These are phyloP conservation scores for Ailurus styani DNA, from an alignment of 2,113 vertebrate genomes.

Conservation along the genomic window DNA sequence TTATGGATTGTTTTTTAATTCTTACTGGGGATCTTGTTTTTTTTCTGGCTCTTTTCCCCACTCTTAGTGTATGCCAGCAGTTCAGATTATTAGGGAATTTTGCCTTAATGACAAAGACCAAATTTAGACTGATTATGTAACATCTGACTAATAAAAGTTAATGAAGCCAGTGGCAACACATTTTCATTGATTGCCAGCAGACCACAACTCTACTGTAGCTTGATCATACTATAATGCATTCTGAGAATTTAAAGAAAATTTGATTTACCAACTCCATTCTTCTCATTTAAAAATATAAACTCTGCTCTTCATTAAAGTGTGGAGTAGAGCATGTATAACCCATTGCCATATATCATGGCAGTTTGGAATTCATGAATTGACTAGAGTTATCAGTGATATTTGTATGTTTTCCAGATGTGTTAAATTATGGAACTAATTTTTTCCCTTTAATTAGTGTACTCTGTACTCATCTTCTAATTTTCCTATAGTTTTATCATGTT, in stretches of 20 bases:
- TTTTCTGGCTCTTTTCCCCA: slow-evolving; percentile 1
- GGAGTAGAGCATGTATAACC: background rate
- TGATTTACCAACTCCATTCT: background rate
- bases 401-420: slow-evolving; percentile 18
- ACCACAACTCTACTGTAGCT: background rate
- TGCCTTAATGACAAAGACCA: slow-evolving; percentile 7
- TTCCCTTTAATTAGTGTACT: background rate
- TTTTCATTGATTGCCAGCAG: slow-evolving; percentile 22
- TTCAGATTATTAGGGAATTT: slow-evolving; percentile 26
- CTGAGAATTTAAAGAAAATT: slow-evolving; percentile 34
- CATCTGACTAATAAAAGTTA: slow-evolving; percentile 8
- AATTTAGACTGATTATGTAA: background rate
- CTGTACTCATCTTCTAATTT: background rate
- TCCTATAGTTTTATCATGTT: background rate
- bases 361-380: background rate
- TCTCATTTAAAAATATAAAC: background rate
- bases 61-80: background rate
- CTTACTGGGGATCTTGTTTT: background rate
- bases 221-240: background rate
- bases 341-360: background rate
- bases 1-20: slow-evolving; percentile 17
- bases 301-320: background rate
- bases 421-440: background rate
- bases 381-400: background rate
- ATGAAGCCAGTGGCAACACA: background rate